phyloP scores from a whole-genome alignment of 2,797 vertebrate genomes.

The Austrolebias charrua region DNA sequence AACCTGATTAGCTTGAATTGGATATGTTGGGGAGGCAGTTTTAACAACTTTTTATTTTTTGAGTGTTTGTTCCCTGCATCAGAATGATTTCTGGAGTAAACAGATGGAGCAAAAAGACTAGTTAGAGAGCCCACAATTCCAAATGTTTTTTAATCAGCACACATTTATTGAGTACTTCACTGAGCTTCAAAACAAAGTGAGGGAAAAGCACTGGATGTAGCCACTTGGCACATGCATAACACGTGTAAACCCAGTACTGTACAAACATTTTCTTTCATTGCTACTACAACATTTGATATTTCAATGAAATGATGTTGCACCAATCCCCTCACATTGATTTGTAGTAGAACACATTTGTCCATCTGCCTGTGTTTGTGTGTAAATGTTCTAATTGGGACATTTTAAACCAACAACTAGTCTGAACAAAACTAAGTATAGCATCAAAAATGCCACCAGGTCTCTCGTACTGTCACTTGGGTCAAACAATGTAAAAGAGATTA shows the following conservation, averaged over 20 bases:
- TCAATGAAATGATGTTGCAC: constrained; percentile 25
- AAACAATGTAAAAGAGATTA: no score
- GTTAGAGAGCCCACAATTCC: constrained; percentile 53
- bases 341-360: background rate
- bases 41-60: constrained; percentile 23
- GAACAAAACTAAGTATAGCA: no score
- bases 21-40: constrained; percentile 45
- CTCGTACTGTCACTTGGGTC: no score
- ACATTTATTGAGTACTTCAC: constrained; percentile 56
- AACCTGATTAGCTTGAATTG: constrained; percentile 59
- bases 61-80: constrained; percentile 38
- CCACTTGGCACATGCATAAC: constrained; percentile 25
- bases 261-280: constrained; percentile 50
- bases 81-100: constrained; percentile 27
- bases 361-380: no score
- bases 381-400: no score
- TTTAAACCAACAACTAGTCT: no score
- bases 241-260: constrained; percentile 54
- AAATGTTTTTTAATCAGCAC: constrained; percentile 64
- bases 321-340: constrained; percentile 39
- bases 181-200: constrained; percentile 45
- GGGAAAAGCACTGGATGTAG: constrained; percentile 51
- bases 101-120: constrained; percentile 45
- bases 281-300: no score
- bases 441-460: no score